These are phyloP conservation scores for Clivina fossor DNA, from an alignment of 2,888 invertebrate species.

Conservation along the genomic window DNA sequence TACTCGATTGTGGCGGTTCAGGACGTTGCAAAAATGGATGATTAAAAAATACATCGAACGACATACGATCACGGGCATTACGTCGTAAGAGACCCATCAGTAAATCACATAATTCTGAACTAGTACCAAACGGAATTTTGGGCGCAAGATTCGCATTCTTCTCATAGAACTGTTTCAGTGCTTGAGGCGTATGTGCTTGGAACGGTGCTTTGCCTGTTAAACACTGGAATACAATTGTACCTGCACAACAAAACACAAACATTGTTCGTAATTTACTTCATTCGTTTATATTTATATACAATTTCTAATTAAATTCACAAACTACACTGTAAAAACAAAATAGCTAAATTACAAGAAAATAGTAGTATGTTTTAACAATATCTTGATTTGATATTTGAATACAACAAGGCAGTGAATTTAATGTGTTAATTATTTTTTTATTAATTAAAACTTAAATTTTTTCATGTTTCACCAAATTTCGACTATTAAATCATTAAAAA, in stretches of 20 bases:
- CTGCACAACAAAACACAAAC: too few species aligned
- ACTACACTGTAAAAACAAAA: too few species aligned
- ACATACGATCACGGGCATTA: conserved; percentile 92
- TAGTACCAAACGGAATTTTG: conserved; percentile 92
- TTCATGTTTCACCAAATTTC: too few species aligned
- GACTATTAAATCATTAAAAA: too few species aligned
- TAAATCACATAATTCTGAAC: conserved; percentile 83
- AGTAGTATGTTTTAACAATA: too few species aligned
- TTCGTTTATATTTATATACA: too few species aligned
- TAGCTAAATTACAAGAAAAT: too few species aligned
- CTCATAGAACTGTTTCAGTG: conserved; percentile 95
- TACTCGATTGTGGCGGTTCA: conserved; percentile 57
- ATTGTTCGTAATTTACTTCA: conserved; percentile 85
- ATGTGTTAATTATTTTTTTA: too few species aligned
- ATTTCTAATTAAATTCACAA: too few species aligned
- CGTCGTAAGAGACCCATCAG: conserved; percentile 84
- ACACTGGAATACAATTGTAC: conserved; percentile 75
- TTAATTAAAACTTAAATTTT: too few species aligned
- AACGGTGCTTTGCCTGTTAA: conserved; percentile 98
- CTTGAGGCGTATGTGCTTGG: conserved; percentile 96
- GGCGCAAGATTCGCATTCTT: conserved; percentile 88
- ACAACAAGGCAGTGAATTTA: too few species aligned
- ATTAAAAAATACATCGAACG: conserved; percentile 93
- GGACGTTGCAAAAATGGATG: conserved; percentile 85
- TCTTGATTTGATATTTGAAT: too few species aligned